A percentile compares a stretch with the other conserved stretches of the same genome.
Evolutionary conservation across 2,113 vertebrate species (phyloP).

Genomic region (Anarrhichthys ocellatus): DNA sequence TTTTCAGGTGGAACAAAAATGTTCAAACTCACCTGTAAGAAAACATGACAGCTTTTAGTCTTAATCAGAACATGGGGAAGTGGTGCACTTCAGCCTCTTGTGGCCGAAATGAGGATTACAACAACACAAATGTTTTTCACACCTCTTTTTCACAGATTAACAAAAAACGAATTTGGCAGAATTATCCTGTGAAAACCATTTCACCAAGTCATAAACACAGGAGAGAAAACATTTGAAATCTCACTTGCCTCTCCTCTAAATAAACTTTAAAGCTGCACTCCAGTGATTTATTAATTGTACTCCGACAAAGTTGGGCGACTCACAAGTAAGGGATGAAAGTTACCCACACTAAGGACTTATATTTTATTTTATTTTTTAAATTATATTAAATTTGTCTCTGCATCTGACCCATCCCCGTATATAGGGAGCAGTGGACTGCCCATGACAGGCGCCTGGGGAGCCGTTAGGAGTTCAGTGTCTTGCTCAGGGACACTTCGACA

Average conservation of each 20-base stretch:
- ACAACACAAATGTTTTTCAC: neutral
- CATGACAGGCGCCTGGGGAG: too few species aligned
- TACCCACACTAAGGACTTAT: neutral
- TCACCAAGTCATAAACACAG: too few species aligned
- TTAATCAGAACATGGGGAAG: neutral
- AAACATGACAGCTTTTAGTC: neutral
- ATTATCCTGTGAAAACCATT: too few species aligned
- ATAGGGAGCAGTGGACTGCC: too few species aligned
- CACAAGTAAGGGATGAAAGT: neutral
- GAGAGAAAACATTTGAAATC: too few species aligned
- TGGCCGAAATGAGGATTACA: neutral
- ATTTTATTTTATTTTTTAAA: too few species aligned
- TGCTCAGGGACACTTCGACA: too few species aligned
- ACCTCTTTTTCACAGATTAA: neutral
- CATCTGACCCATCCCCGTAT: too few species aligned
- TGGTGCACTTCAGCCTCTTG: neutral
- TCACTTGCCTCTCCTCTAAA: neutral
- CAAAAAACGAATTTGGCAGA: neutral
- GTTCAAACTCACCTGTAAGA: neutral
- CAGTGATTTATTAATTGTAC: neutral
- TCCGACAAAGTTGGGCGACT: neutral
- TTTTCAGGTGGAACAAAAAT: neutral
- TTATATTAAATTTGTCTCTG: too few species aligned
- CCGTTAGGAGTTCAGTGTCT: too few species aligned
- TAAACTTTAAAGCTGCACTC: neutral